These are phyloP conservation scores for Cryptocephalus primarius DNA, from an alignment of 2,888 invertebrate genomes.

Conservation along the genomic window DNA sequence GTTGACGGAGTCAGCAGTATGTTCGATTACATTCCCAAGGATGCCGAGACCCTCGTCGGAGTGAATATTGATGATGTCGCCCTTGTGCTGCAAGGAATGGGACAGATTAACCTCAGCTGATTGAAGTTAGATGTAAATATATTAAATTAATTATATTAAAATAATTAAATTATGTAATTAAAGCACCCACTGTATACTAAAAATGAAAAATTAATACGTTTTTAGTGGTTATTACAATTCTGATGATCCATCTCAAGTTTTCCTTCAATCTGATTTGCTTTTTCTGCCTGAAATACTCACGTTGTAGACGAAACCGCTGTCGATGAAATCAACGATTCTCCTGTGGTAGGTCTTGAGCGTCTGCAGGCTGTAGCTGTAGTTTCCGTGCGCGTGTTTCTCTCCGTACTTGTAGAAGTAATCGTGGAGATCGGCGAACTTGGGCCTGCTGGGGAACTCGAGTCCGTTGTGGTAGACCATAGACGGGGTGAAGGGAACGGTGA, in stretches of 20 bases:
- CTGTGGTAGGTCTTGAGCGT: constrained; percentile 37
- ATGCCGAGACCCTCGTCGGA: constrained; percentile 51
- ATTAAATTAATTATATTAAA: too few species aligned
- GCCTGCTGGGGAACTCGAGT: constrained; percentile 52
- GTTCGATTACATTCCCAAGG: constrained; percentile 55
- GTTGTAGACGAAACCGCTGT: constrained; percentile 40
- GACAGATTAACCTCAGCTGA: neutral
- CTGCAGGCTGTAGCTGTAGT: constrained; percentile 42
- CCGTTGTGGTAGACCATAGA: constrained; percentile 55
- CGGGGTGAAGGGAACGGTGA: constrained; percentile 52
- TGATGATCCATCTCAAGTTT: too few species aligned
- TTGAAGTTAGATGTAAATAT: too few species aligned
- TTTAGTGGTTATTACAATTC: too few species aligned
- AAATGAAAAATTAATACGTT: too few species aligned
- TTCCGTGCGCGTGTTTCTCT: constrained; percentile 28
- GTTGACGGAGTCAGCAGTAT: constrained; percentile 52
- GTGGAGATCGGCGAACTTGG: constrained; percentile 43
- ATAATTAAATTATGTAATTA: too few species aligned
- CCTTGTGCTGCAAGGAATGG: constrained; percentile 15
- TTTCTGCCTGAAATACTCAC: constrained; percentile 18
- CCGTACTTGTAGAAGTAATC: constrained; percentile 34
- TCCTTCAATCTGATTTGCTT: too few species aligned
- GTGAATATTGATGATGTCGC: constrained; percentile 43
- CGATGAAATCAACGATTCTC: constrained; percentile 47
- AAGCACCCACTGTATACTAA: too few species aligned